Conservation (phyloP, 2,113 vertebrate genomes). For the Sinocyclocheilus maitianheensis region DNA sequence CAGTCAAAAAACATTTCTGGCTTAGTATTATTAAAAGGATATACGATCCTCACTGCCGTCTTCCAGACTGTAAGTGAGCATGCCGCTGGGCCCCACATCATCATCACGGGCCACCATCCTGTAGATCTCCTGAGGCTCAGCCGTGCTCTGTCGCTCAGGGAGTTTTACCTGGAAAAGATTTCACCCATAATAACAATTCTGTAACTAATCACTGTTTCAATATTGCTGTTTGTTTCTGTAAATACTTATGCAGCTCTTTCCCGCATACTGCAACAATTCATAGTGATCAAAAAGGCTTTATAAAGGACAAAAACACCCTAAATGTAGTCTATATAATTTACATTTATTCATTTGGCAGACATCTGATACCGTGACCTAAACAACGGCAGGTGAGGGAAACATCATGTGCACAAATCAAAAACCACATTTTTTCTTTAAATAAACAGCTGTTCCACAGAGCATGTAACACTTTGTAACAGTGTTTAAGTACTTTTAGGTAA, state of each 20-base stretch:
- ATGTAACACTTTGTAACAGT: background rate
- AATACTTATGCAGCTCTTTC: no score
- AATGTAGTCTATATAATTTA: no score
- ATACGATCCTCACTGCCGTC: constrained; percentile 73
- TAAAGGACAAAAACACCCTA: no score
- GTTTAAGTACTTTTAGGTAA: background rate
- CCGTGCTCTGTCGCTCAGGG: constrained; percentile 67
- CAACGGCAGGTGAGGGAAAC: background rate
- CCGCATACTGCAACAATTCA: no score
- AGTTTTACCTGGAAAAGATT: constrained; percentile 84
- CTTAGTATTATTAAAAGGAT: no score
- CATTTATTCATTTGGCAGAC: no score
- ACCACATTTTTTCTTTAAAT: background rate
- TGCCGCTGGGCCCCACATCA: constrained; percentile 84
- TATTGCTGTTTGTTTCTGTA: no score
- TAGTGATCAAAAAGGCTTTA: no score
- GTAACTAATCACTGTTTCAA: no score
- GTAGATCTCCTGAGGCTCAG: constrained; percentile 72
- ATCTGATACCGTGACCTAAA: constrained; percentile 56
- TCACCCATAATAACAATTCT: no score
- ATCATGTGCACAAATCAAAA: background rate
- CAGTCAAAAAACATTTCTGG: no score
- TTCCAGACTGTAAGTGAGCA: constrained; percentile 84
- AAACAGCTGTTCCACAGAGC: background rate
- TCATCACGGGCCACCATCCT: constrained; percentile 86